Evolutionary conservation across 2,888 invertebrate genomes (phyloP).

Genomic region (Drosophila subsilvestris): DNA sequence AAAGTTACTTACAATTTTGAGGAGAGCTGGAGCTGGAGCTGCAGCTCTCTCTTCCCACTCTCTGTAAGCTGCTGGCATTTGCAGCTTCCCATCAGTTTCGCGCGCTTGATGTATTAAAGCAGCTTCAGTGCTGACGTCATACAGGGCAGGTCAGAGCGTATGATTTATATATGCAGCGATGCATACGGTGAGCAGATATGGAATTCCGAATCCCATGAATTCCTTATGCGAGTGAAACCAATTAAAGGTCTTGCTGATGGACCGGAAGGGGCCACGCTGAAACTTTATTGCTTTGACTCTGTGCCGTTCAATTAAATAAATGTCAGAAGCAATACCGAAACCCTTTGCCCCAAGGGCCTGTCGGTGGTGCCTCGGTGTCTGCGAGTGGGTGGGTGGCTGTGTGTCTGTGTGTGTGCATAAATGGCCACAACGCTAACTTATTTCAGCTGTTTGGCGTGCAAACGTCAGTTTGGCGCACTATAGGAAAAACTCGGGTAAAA

Average conservation of each 20-base stretch:
- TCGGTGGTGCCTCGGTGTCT: too few species aligned
- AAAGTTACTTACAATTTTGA: not conserved
- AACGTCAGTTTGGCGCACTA: not conserved
- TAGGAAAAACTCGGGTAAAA: conserved; percentile 16
- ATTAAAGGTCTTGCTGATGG: not conserved
- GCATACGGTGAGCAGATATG: not conserved
- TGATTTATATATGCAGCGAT: conserved; percentile 35
- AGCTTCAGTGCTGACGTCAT: conserved; percentile 13
- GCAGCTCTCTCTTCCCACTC: not conserved
- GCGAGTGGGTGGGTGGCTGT: not conserved
- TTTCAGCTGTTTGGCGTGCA: conserved; percentile 3
- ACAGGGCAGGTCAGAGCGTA: conserved; percentile 40
- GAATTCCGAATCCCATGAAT: not conserved
- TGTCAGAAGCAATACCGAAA: conserved; percentile 36
- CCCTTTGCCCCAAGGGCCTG: conserved; percentile 1
- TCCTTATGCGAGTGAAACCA: conserved; percentile 8
- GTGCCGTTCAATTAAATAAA: conserved; percentile 42
- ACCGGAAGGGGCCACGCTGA: not conserved
- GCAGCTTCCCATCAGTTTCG: conserved; percentile 18
- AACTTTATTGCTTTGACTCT: conserved; percentile 8
- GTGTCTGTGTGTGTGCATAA: conserved; percentile 1
- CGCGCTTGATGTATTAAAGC: conserved; percentile 37
- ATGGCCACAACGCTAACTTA: conserved; percentile 6
- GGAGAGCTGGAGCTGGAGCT: not conserved
- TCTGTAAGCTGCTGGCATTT: not conserved